A percentile compares a stretch with the other conserved stretches of the same genome.
Evolutionary conservation across 2,888 invertebrate genomes (phyloP).

Genomic region (Rhamnusium bicolor): DNA sequence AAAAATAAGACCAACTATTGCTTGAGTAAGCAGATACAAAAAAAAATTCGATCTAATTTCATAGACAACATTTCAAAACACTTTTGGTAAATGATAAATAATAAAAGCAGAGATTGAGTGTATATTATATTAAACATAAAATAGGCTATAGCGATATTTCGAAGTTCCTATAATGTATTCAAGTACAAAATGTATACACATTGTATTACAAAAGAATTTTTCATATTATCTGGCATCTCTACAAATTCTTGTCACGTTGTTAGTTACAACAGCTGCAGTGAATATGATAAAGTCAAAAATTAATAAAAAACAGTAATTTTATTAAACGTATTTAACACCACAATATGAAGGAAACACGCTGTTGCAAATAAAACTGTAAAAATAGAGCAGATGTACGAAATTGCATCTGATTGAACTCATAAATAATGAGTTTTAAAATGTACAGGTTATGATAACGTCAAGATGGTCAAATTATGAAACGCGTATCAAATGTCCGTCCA

Average conservation of each 20-base stretch:
- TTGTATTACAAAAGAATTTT: background rate
- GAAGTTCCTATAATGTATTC: no score
- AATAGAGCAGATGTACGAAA: conserved; percentile 8
- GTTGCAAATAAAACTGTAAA: background rate
- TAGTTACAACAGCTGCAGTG: background rate
- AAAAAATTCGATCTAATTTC: no score
- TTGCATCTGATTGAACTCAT: conserved; percentile 26
- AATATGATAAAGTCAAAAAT: background rate
- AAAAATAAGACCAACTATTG: no score
- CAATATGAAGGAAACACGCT: conserved; percentile 3
- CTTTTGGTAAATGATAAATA: no score
- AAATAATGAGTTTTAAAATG: conserved; percentile 19
- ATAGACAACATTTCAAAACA: no score
- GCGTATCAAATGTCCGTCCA: conserved; percentile 34
- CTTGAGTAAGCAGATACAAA: no score
- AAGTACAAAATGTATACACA: background rate
- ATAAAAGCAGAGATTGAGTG: no score
- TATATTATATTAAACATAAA: no score
- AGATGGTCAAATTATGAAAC: conserved; percentile 41
- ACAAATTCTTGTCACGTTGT: background rate
- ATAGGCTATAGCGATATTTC: no score
- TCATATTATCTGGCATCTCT: background rate
- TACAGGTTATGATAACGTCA: conserved; percentile 33
- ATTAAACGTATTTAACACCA: conserved; percentile 4
- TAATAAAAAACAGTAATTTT: background rate